These are phyloP conservation scores for Neogobius melanostomus DNA, from an alignment of 2,113 vertebrate genomes.

Conservation along the genomic window DNA sequence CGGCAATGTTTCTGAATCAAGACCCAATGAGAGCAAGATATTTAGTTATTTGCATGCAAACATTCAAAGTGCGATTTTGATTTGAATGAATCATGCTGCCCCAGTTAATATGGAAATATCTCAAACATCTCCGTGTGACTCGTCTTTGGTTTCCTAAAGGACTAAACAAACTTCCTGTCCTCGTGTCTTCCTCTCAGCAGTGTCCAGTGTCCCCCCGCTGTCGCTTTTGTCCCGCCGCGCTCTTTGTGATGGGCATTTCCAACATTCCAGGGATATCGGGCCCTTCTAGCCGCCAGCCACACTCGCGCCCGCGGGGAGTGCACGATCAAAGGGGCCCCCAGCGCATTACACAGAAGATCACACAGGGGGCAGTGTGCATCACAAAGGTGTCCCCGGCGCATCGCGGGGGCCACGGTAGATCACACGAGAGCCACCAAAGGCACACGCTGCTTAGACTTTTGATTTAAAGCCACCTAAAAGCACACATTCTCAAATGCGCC, in stretches of 20 bases:
- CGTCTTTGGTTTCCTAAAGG: not conserved
- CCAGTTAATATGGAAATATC: not conserved
- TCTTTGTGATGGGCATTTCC: slow-evolving; percentile 67
- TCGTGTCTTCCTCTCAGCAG: slow-evolving; percentile 25
- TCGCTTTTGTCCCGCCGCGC: slow-evolving; percentile 53
- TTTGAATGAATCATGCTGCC: no score
- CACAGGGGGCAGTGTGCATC: slow-evolving; percentile 22
- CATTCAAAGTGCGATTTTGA: no score
- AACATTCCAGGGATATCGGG: slow-evolving; percentile 46
- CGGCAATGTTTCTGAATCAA: no score
- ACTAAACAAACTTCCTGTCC: slow-evolving; percentile 48
- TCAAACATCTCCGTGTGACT: not conserved
- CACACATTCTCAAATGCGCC: not conserved
- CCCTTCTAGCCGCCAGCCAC: slow-evolving; percentile 32
- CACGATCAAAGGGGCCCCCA: slow-evolving; percentile 46
- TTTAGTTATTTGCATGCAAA: no score
- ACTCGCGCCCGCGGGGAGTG: slow-evolving; percentile 29
- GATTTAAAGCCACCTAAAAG: not conserved
- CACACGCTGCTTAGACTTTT: not conserved
- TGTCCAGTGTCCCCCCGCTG: slow-evolving; percentile 27
- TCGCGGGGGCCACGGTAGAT: not conserved
- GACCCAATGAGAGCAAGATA: no score
- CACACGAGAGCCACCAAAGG: not conserved
- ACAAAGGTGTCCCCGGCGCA: not conserved
- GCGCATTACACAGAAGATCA: slow-evolving; percentile 53